Evolutionary conservation across 2,797 vertebrate species (phyloP).

Genomic region (Natrix natrix): DNA sequence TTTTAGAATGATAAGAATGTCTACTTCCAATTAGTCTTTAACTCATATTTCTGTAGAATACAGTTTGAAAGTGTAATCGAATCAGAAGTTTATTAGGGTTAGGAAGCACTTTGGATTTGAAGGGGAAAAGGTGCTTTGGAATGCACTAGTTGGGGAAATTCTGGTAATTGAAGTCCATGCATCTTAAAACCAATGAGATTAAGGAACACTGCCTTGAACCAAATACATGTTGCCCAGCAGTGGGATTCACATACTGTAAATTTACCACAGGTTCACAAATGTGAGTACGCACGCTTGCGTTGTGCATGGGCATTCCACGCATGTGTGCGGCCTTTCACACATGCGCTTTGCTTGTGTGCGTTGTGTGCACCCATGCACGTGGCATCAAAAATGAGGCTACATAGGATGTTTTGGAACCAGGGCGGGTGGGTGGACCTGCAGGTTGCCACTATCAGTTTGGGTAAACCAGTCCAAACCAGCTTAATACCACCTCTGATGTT

Average conservation of each 20-base stretch:
- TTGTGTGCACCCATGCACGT: no score
- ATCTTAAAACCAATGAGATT: not conserved
- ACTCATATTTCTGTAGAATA: not conserved
- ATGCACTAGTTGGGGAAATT: not conserved
- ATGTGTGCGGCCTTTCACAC: no score
- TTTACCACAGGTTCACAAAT: no score
- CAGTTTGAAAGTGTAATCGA: not conserved
- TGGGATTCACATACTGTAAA: no score
- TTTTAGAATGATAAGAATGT: not conserved
- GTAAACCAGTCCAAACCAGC: no score
- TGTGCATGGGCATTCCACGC: no score
- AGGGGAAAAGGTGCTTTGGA: not conserved
- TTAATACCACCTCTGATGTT: not conserved
- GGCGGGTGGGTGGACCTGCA: no score
- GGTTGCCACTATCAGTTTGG: no score
- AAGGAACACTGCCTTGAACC: not conserved
- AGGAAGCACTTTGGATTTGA: not conserved
- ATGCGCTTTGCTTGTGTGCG: no score
- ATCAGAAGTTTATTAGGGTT: not conserved
- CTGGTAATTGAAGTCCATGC: not conserved
- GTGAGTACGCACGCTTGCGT: no score
- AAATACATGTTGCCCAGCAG: not conserved
- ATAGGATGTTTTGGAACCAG: no score
- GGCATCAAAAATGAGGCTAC: no score
- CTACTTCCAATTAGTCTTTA: not conserved